These are phyloP conservation scores for Gymnorhina tibicen DNA, from an alignment of 2,113 vertebrate species.

Conservation along the genomic window DNA sequence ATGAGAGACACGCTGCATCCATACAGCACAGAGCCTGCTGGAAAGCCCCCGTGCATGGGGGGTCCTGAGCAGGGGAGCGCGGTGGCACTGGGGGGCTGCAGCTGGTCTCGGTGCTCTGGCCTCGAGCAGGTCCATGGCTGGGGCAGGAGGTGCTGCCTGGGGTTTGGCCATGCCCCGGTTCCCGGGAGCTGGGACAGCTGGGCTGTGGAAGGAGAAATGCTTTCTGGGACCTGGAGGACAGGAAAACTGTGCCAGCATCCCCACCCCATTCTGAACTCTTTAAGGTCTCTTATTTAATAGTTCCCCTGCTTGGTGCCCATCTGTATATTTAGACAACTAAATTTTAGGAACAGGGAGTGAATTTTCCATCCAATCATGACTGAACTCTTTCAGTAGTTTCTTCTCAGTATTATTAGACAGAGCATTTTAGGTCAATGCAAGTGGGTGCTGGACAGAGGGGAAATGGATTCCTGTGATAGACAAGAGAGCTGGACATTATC, in stretches of 20 bases:
- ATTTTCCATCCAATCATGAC: neutral
- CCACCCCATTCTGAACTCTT: neutral
- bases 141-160: rapidly evolving
- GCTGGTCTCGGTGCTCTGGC: rapidly evolving
- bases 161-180: rapidly evolving
- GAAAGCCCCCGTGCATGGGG: rapidly evolving
- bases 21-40: neutral
- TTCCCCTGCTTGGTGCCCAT: neutral
- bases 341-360: neutral
- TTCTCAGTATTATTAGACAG: neutral
- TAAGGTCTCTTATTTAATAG: neutral
- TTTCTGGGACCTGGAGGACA: neutral
- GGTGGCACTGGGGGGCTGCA: rapidly evolving
- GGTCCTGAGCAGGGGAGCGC: rapidly evolving
- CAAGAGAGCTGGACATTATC: neutral
- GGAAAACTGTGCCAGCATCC: no score
- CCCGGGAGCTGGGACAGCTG: rapidly evolving
- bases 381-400: neutral
- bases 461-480: neutral
- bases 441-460: neutral
- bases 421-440: neutral
- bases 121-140: rapidly evolving
- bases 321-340: neutral
- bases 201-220: neutral
- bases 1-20: neutral